Evolutionary conservation across 2,888 invertebrate genomes (phyloP).

Genomic region (Nycteola revayana): DNA sequence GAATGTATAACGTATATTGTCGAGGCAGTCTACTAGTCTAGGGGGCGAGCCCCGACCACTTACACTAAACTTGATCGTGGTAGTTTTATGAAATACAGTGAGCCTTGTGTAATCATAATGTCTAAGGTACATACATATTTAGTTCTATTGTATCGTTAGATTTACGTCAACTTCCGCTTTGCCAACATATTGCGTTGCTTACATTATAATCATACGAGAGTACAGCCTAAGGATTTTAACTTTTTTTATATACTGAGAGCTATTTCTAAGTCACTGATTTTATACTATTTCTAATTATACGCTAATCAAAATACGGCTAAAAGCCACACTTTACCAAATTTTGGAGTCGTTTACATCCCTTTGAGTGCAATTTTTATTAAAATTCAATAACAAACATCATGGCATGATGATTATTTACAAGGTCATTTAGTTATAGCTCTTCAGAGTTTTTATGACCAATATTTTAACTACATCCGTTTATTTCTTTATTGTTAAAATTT

Average conservation of each 20-base stretch:
- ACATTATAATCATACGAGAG: conserved; percentile 79
- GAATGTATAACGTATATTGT: conserved; percentile 61
- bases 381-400: conserved; percentile 71
- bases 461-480: conserved; percentile 71
- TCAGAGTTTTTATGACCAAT: conserved; percentile 79
- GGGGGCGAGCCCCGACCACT: conserved; percentile 45
- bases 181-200: conserved; percentile 82
- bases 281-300: conserved; percentile 69
- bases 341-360: conserved; percentile 79
- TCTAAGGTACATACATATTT: conserved; percentile 80
- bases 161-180: conserved; percentile 79
- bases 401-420: conserved; percentile 68
- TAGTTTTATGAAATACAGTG: conserved; percentile 65
- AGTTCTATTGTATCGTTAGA: conserved; percentile 80
- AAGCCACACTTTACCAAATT: conserved; percentile 69
- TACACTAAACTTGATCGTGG: conserved; percentile 47
- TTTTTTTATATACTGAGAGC: conserved; percentile 79
- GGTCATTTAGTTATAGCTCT: conserved; percentile 81
- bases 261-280: conserved; percentile 80
- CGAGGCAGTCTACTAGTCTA: conserved; percentile 58
- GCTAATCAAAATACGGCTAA: conserved; percentile 60
- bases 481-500: conserved; percentile 79
- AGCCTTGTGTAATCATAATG: conserved; percentile 78
- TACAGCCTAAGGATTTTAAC: conserved; percentile 83
- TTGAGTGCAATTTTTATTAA: conserved; percentile 67